A percentile compares a stretch with the other conserved stretches of the same genome.
Evolutionary conservation across 2,113 vertebrate genomes (phyloP).

Genomic region (Xyliphius kryptos): DNA sequence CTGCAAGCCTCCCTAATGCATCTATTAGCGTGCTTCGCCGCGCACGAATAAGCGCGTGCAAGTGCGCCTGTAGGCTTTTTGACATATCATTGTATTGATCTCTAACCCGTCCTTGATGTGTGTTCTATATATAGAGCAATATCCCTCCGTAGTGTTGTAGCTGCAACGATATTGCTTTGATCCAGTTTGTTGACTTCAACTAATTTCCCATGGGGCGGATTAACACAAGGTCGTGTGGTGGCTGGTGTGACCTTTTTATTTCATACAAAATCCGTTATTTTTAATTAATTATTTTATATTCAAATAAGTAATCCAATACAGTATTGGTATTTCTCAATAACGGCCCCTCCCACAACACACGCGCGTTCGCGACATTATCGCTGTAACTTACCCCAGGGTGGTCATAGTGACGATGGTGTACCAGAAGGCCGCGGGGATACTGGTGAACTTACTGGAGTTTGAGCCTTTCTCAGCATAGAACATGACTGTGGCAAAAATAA

Average conservation of each 20-base stretch:
- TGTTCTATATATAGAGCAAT: conserved; percentile 22
- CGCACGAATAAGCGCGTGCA: background rate
- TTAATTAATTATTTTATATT: no score
- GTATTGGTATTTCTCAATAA: background rate
- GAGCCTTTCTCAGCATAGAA: conserved; percentile 98
- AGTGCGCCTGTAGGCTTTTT: background rate
- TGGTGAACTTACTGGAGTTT: conserved; percentile 89
- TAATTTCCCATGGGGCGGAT: conserved; percentile 1
- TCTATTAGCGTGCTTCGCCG: background rate
- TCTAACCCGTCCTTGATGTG: conserved; percentile 2
- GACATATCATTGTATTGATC: conserved; percentile 15
- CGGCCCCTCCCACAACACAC: background rate
- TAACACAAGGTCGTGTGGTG: background rate
- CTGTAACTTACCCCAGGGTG: conserved; percentile 85
- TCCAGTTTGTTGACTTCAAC: background rate
- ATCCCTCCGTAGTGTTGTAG: conserved; percentile 77
- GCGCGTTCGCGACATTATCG: background rate
- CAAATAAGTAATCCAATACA: background rate
- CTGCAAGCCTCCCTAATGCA: background rate
- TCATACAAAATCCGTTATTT: background rate
- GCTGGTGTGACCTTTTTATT: background rate
- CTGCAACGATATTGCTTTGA: conserved; percentile 3
- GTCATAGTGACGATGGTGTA: conserved; percentile 99
- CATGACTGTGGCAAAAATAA: conserved; percentile 98
- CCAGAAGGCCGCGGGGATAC: conserved; percentile 97